These are phyloP conservation scores for Pseudorhiza aurosa DNA, from an alignment of 30 jellyfish, hydroid and myxozoan genomes.

Conservation along the genomic window DNA sequence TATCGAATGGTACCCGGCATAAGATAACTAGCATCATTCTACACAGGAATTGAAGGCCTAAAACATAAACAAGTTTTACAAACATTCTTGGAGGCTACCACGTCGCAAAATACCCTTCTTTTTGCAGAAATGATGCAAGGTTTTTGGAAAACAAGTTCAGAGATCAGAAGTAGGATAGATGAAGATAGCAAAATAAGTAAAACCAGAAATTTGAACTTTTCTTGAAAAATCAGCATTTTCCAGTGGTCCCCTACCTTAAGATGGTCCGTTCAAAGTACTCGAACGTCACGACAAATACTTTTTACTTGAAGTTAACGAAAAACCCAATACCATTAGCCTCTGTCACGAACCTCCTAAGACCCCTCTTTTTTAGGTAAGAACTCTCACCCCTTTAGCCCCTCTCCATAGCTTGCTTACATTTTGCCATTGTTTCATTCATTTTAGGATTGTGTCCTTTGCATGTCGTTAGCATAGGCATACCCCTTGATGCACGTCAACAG, in stretches of 20 bases:
- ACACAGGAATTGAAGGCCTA: background rate
- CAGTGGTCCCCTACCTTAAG: background rate
- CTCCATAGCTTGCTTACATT: too few species aligned
- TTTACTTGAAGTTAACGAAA: background rate
- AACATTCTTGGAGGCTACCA: background rate
- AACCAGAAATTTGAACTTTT: background rate
- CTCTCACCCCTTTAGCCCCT: too few species aligned
- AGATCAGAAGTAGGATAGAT: background rate
- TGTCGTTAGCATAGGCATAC: too few species aligned
- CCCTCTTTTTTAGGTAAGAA: too few species aligned
- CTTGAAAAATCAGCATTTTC: background rate
- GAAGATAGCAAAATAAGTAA: background rate
- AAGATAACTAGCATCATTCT: background rate
- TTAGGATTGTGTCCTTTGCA: too few species aligned
- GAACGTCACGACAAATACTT: slow-evolving; percentile 2
- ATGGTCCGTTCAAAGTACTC: slow-evolving; percentile 10
- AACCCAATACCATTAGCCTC: slow-evolving; percentile 4
- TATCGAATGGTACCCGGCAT: background rate
- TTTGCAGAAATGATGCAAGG: background rate
- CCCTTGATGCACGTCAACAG: too few species aligned
- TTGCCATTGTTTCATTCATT: too few species aligned
- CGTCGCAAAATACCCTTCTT: background rate
- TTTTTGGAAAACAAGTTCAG: background rate
- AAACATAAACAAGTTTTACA: background rate
- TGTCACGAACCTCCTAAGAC: too few species aligned